Percentiles rank a stretch among this genome's conserved stretches.
phyloP scores from a whole-genome alignment of 2,888 invertebrate genomes.

The Drosophila percnosoma region DNA sequence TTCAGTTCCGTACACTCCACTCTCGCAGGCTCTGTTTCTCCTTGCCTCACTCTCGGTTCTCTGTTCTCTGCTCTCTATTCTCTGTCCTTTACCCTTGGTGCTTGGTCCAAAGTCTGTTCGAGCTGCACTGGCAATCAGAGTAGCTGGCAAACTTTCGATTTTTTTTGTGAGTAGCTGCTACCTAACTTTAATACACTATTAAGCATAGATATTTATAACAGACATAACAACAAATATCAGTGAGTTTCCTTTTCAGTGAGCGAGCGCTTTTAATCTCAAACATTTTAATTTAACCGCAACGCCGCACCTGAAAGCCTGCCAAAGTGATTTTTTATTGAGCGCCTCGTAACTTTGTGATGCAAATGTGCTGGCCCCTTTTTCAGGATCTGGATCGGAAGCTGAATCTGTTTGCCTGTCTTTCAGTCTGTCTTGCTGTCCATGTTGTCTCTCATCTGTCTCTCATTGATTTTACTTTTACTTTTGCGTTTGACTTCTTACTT shows the following conservation, averaged over 20 bases:
- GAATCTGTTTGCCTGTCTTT: constrained; percentile 10
- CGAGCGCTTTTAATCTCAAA: constrained; percentile 62
- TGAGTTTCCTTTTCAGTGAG: constrained; percentile 23
- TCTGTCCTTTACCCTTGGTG: neutral
- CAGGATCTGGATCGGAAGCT: neutral
- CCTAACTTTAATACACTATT: constrained; percentile 42
- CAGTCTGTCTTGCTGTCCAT: neutral
- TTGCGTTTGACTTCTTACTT: constrained; percentile 11
- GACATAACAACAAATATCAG: constrained; percentile 27
- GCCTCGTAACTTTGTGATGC: constrained; percentile 66
- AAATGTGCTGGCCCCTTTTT: constrained; percentile 42
- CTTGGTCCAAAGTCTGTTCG: constrained; percentile 9
- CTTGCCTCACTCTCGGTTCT: neutral
- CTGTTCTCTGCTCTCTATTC: neutral
- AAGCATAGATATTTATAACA: constrained; percentile 46
- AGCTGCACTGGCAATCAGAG: constrained; percentile 34
- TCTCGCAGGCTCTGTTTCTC: constrained; percentile 2
- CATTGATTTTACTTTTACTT: constrained; percentile 56
- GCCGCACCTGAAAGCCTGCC: constrained; percentile 30
- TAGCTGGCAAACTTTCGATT: constrained; percentile 58
- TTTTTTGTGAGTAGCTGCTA: constrained; percentile 14
- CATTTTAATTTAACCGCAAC: constrained; percentile 33
- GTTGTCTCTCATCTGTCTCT: constrained; percentile 49
- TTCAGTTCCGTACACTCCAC: constrained; percentile 47
- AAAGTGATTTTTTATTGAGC: constrained; percentile 66